Conservation (phyloP, 1,140 invertebrate genomes). For the Frieseomelitta varia region DNA sequence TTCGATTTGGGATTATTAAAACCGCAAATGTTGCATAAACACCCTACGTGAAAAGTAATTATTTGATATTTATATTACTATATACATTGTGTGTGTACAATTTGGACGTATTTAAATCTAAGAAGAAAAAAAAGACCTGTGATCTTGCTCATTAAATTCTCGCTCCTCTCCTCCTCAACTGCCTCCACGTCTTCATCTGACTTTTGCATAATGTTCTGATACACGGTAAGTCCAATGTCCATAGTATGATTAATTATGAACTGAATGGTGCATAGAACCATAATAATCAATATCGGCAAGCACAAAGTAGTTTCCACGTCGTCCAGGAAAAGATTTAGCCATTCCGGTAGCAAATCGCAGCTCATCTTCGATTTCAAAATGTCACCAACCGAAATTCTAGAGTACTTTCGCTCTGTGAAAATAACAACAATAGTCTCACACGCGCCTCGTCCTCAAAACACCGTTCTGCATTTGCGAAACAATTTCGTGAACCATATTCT, state of each 20-base stretch:
- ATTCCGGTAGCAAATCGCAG: constrained; percentile 62
- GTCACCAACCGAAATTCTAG: neutral
- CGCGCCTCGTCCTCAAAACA: neutral
- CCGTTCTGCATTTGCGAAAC: neutral
- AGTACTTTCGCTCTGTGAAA: neutral
- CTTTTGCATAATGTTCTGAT: constrained; percentile 44
- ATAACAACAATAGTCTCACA: no score
- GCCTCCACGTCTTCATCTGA: neutral
- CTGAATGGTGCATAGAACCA: constrained; percentile 68
- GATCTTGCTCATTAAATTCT: constrained; percentile 32
- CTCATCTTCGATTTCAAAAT: constrained; percentile 30
- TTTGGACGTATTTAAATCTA: no score
- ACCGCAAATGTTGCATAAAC: neutral
- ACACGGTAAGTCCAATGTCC: constrained; percentile 59
- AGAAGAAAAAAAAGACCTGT: constrained; percentile 43
- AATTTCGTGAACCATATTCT: constrained; percentile 39
- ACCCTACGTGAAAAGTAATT: neutral
- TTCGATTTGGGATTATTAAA: neutral
- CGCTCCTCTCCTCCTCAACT: neutral
- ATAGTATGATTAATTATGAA: constrained; percentile 65
- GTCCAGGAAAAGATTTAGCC: constrained; percentile 67
- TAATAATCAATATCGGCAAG: constrained; percentile 68
- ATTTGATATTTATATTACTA: neutral
- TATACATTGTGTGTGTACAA: neutral
- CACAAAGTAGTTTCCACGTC: constrained; percentile 68